A percentile compares a stretch with the other conserved stretches of the same genome.
Conservation (phyloP, 2,888 invertebrate genomes). For the Erannis defoliaria region DNA sequence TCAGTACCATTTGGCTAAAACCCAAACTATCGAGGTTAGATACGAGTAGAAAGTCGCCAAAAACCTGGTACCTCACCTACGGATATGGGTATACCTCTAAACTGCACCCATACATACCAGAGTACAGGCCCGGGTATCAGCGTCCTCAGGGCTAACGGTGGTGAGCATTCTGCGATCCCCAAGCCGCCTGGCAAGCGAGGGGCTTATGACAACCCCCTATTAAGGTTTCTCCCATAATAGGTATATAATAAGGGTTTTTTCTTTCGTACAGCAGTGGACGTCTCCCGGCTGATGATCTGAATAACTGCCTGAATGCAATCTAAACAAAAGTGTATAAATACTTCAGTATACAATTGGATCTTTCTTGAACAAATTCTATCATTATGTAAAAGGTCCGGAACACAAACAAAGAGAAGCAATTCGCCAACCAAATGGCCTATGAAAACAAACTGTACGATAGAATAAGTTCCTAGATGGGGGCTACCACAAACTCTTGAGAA, state of each 20-base stretch:
- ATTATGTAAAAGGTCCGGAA: slow-evolving; percentile 28
- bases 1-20: not conserved
- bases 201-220: too few species aligned
- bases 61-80: too few species aligned
- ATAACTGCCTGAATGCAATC: not conserved
- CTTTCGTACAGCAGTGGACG: too few species aligned
- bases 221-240: too few species aligned
- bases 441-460: slow-evolving; percentile 35
- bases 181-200: too few species aligned
- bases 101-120: too few species aligned
- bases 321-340: slow-evolving; percentile 4
- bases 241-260: too few species aligned
- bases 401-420: slow-evolving; percentile 32
- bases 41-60: too few species aligned
- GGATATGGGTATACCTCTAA: too few species aligned
- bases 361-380: slow-evolving; percentile 12
- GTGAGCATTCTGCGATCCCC: too few species aligned
- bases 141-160: too few species aligned
- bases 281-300: not conserved
- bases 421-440: slow-evolving; percentile 30
- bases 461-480: slow-evolving; percentile 8
- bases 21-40: not conserved
- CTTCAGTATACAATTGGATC: not conserved
- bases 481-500: not conserved
- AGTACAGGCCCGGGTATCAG: too few species aligned